Conservation (phyloP, 2,888 invertebrate species). For the Crocallis elinguaria region DNA sequence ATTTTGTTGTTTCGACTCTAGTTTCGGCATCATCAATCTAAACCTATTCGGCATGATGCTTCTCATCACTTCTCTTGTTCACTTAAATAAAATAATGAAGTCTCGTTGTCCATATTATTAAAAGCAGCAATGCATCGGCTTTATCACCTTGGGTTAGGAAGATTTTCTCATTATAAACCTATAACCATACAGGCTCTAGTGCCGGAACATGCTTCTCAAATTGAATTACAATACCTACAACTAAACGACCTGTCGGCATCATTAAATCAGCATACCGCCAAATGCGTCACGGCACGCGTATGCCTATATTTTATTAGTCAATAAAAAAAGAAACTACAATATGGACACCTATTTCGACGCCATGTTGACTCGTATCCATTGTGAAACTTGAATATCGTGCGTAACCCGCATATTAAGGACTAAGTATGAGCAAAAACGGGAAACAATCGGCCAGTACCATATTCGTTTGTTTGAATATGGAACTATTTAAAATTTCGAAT, state of each 20-base stretch:
- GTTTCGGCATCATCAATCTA: no score
- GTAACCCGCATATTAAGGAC: constrained; percentile 82
- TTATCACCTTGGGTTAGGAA: background rate
- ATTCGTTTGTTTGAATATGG: constrained; percentile 82
- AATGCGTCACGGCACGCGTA: constrained; percentile 25
- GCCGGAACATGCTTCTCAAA: constrained; percentile 1
- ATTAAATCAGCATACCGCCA: constrained; percentile 19
- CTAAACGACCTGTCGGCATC: constrained; percentile 12
- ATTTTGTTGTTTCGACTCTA: no score
- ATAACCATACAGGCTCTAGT: background rate
- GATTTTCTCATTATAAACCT: background rate
- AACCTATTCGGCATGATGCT: no score
- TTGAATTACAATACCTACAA: constrained; percentile 5
- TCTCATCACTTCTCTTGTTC: no score
- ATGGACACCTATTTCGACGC: constrained; percentile 61
- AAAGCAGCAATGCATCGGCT: no score
- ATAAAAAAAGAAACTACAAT: constrained; percentile 59
- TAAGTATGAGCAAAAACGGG: constrained; percentile 81
- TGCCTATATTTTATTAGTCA: constrained; percentile 43
- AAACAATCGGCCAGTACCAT: constrained; percentile 80
- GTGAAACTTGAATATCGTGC: constrained; percentile 79
- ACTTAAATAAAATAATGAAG: no score
- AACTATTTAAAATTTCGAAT: constrained; percentile 85
- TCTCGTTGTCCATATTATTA: no score
- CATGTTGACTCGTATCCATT: constrained; percentile 71